These are phyloP conservation scores for Himalopsyche phryganea DNA, from an alignment of 1,140 invertebrate genomes.

Conservation along the genomic window DNA sequence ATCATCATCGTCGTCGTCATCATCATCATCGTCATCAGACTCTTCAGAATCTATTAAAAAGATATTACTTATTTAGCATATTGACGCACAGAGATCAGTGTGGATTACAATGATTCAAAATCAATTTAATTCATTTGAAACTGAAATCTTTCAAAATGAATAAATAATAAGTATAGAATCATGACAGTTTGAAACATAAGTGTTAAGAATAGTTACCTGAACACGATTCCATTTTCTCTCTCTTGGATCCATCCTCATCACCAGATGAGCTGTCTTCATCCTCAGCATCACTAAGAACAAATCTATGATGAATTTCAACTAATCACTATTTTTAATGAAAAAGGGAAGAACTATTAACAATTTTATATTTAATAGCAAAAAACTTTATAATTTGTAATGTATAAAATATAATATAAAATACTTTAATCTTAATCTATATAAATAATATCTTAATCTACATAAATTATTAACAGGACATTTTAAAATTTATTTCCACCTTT, in stretches of 20 bases:
- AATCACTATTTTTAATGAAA: not conserved
- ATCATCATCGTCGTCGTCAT: not conserved
- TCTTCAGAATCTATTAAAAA: conserved; percentile 12
- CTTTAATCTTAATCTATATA: too few species aligned
- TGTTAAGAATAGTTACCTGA: too few species aligned
- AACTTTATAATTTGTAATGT: not conserved
- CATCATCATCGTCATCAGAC: conserved; percentile 9
- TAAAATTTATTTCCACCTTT: too few species aligned
- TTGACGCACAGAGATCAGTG: not conserved
- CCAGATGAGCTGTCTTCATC: not conserved
- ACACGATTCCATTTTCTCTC: not conserved
- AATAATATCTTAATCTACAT: too few species aligned
- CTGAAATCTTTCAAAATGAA: too few species aligned
- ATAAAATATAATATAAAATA: not conserved
- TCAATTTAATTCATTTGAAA: too few species aligned
- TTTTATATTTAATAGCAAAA: not conserved
- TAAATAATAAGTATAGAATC: too few species aligned
- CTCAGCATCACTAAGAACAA: not conserved
- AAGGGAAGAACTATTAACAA: not conserved
- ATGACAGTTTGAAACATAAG: too few species aligned
- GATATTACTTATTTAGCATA: not conserved
- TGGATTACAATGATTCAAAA: too few species aligned
- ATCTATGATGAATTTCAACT: not conserved
- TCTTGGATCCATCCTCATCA: not conserved
- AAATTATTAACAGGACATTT: too few species aligned